phyloP scores from a whole-genome alignment of 2,797 vertebrate genomes.

The Rhabdomys pumilio region DNA sequence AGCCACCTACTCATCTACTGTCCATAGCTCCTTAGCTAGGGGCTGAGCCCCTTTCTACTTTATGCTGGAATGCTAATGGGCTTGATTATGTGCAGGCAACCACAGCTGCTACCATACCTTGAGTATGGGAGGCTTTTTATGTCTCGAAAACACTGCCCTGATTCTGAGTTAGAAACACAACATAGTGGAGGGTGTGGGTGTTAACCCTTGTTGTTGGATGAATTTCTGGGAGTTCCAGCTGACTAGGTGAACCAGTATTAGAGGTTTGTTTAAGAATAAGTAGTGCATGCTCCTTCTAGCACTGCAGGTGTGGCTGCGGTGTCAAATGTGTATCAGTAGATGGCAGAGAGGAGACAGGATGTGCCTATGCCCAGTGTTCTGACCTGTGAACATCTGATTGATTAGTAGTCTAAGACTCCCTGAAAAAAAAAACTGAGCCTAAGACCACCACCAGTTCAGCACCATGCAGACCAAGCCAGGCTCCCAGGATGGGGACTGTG shows the following conservation, averaged over 20 bases:
- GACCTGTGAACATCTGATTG: neutral
- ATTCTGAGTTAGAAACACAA: neutral
- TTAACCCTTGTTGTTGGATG: neutral
- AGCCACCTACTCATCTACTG: neutral
- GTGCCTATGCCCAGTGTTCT: neutral
- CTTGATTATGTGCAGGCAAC: neutral
- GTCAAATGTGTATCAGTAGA: neutral
- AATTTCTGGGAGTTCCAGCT: neutral
- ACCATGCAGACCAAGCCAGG: neutral
- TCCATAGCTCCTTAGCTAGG: no score
- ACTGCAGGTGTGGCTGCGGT: neutral
- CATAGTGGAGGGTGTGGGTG: neutral
- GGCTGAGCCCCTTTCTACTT: no score
- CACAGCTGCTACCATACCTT: neutral
- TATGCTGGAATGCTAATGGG: neutral
- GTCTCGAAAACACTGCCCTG: neutral
- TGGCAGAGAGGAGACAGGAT: neutral
- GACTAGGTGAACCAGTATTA: neutral
- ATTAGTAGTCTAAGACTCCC: neutral
- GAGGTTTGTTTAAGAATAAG: neutral
- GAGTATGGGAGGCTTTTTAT: neutral
- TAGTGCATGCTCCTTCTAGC: neutral
- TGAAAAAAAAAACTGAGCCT: neutral
- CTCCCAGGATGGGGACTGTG: neutral
- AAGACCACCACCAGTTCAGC: neutral